These are phyloP conservation scores for Oryzias javanicus DNA, from an alignment of 2,113 vertebrate species.

Conservation along the genomic window DNA sequence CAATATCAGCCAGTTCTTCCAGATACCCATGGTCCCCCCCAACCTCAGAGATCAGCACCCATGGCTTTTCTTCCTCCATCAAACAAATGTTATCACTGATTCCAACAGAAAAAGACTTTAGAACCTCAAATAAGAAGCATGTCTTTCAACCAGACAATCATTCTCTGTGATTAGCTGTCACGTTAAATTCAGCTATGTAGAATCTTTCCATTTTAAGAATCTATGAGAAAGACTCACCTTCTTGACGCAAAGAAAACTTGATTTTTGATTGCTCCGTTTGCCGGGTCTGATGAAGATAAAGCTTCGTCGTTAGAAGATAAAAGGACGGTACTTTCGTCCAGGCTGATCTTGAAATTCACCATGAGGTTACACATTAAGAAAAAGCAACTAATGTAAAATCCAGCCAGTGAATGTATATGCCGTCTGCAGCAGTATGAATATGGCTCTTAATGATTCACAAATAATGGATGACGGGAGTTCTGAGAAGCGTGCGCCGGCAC, in stretches of 20 bases:
- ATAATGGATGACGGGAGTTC: neutral
- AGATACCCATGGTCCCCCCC: constrained; percentile 3
- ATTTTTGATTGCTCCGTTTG: neutral
- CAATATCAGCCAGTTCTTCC: constrained; percentile 3
- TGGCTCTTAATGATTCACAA: constrained; percentile 6
- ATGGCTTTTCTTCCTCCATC: constrained; percentile 22
- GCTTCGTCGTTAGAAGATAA: neutral
- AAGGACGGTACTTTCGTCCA: neutral
- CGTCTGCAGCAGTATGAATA: neutral
- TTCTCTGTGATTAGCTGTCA: too few species aligned
- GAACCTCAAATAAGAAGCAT: too few species aligned
- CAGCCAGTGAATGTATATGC: neutral
- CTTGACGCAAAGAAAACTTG: too few species aligned
- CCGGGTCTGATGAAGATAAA: neutral
- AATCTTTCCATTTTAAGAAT: neutral
- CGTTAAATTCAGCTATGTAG: too few species aligned
- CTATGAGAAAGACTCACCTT: neutral
- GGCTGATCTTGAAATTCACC: neutral
- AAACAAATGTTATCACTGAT: too few species aligned
- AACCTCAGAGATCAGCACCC: constrained; percentile 30
- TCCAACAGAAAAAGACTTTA: too few species aligned
- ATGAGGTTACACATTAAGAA: neutral
- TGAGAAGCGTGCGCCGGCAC: neutral
- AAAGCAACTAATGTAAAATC: neutral
- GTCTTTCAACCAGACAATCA: too few species aligned